A percentile compares a stretch with the other conserved stretches of the same genome.
Conservation (phyloP, 2,113 vertebrate genomes). For the Carassius gibelio region DNA sequence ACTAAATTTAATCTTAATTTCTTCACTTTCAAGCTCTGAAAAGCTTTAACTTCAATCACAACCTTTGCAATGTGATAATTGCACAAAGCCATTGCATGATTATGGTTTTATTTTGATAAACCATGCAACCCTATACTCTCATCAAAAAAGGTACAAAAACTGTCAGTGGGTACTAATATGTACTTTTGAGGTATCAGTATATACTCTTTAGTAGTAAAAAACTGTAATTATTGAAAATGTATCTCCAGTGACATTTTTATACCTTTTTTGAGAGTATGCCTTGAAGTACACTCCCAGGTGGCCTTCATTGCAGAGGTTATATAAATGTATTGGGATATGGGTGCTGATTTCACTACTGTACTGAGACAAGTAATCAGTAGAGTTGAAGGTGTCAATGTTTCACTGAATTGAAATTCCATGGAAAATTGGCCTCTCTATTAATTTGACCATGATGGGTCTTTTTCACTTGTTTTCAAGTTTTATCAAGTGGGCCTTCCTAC, state of each 20-base stretch:
- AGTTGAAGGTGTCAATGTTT: neutral
- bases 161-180: no score
- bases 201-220: no score
- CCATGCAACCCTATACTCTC: no score
- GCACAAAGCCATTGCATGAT: no score
- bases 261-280: neutral
- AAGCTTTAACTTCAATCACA: neutral
- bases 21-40: no score
- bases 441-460: neutral
- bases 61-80: no score
- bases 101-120: no score
- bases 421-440: neutral
- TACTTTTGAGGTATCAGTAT: no score
- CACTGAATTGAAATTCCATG: neutral
- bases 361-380: neutral
- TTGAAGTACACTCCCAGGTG: neutral
- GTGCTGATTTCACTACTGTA: conserved; percentile 47
- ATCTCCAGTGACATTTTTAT: neutral
- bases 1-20: no score
- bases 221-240: neutral
- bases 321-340: conserved; percentile 61
- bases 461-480: neutral
- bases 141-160: no score
- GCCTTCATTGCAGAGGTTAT: conserved; percentile 33
- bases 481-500: neutral